Base-by-base conservation (phyloP, 2,113 vertebrate species). In the Tretioscincus oriximinensis region DNA sequence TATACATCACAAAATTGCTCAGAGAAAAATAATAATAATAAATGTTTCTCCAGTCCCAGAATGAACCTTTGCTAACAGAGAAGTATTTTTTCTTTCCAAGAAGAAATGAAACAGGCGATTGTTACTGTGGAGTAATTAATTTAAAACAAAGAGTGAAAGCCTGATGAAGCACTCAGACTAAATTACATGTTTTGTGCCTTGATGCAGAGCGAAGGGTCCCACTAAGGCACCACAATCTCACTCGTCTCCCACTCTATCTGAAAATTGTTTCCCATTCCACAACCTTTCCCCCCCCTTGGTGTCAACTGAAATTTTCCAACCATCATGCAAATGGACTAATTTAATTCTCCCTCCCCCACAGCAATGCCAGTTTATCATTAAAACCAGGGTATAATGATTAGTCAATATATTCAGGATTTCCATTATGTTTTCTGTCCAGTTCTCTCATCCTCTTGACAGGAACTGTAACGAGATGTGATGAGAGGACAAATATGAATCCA, bases 401-500 rank as follows among this genome's bases (percentile, higher is more conserved):
- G 61, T 61, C 54, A 51, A 70, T 75, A 73, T 54, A 75, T 69
- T 69, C 71, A 11, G 41, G 24, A 78, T 75, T 41, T 70, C 74
- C 77, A 75, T 75, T 70, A 69, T 47, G 67, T 45, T 71, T 72
- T 22, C 31, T 66, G 51, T 67, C 74, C 73, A 29, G 11, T 9
- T 71, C 49, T 49, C 78, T 58, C 45, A 2, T 72, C 58, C 47
- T 64, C 73, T 58, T 80, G 83, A 72, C 16, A 72, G 47, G 41
- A 26, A 41, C 4, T 47, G 67, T 70, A 81, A 81, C 66, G 78
- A n/a, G 68, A 60, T n/a, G 45, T n/a, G 73, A 81, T 60, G 78
- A 31, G 22, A 51, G 69, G 72, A 72, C 47, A 72, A 71, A 76
- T 47, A 72, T 72, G 73, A 77, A 81, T 67, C 68, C 78, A 49